phyloP scores from a whole-genome alignment of 1,140 invertebrate genomes.

The Vanessa tameamea region DNA sequence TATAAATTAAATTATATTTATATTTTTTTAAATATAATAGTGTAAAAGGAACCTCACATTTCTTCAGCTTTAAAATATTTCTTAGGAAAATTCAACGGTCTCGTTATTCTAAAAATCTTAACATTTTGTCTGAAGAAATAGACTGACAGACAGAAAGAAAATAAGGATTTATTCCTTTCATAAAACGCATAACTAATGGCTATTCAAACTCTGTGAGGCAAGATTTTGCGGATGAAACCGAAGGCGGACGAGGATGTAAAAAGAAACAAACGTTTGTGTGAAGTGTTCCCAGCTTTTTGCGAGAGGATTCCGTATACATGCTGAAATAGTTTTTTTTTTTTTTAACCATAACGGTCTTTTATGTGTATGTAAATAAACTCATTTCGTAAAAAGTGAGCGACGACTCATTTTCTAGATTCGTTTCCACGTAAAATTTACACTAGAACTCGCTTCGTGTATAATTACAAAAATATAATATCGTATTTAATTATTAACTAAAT shows the following conservation, averaged over 20 bases:
- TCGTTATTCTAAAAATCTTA: slow-evolving; percentile 37
- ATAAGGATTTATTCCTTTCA: slow-evolving; percentile 48
- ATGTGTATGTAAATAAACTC: neutral
- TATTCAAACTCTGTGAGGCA: slow-evolving; percentile 46
- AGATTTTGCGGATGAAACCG: slow-evolving; percentile 43
- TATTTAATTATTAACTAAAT: too few relatives aligned
- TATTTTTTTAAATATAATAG: neutral
- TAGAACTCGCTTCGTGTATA: too few relatives aligned
- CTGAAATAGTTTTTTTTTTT: neutral
- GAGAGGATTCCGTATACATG: slow-evolving; percentile 23
- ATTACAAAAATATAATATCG: too few relatives aligned
- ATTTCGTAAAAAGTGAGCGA: too few relatives aligned
- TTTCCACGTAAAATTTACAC: too few relatives aligned
- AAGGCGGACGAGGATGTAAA: slow-evolving; percentile 37
- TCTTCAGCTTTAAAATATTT: slow-evolving; percentile 28
- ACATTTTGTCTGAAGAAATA: slow-evolving; percentile 42
- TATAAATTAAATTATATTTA: neutral
- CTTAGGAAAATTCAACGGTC: slow-evolving; percentile 18
- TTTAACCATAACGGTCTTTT: neutral
- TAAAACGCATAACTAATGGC: slow-evolving; percentile 47
- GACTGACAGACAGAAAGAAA: slow-evolving; percentile 43
- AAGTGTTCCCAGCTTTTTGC: slow-evolving; percentile 26
- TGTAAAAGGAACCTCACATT: slow-evolving; percentile 14
- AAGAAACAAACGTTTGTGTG: slow-evolving; percentile 32
- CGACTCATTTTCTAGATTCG: too few relatives aligned